Evolutionary conservation across 2,797 vertebrate genomes (phyloP), one percentile per base, ranked within the genome.

Genomic region (Poeciliopsis infans): DNA sequence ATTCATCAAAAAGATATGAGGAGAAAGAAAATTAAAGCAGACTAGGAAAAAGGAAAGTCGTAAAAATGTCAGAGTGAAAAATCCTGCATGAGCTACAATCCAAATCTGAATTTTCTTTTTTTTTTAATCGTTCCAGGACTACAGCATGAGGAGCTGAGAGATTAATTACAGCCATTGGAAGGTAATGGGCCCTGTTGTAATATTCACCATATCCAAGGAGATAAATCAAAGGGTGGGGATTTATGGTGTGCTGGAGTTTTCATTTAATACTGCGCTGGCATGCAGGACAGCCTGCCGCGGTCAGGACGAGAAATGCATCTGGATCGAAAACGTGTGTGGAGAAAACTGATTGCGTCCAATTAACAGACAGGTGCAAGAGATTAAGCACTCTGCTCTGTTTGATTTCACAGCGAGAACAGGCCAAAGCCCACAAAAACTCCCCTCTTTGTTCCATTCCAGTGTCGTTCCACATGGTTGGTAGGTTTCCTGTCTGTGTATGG

Each of bases 121-220:
- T 18, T 49, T 49, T 49, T 0, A 81, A 89, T 76, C 85, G 82
- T 87, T 81, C 53, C 71, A 76, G 78, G 81, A 31, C 76, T 77
- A 85, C 86, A 45, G 72, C 78, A 83, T 76, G 78, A 85, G 77
- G 80, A 78, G 53, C 4, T 5, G 16, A 45, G 72, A 83, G 88
- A 92, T 90, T 91, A 90, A 92, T 92, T 84, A 83, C 61, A 85
- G 64, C 49, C 83, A 83, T 88, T 90, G 6, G 66, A 89, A 89
- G 87, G 85, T 91, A 91, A 91, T 90, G 86, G 81, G 81, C 81
- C 78, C 72, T 88, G 82, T 81, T 91, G 83, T 75, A 93, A 90
- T 93, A 93, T 94, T 92, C 82, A 93, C 91, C 87, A 87, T 77
- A 83, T 91, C 90, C 53, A 7, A 81, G 88, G 61, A 84, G 64